Evolutionary conservation across 2,888 invertebrate species (phyloP).

Genomic region (Craniophora ligustri): DNA sequence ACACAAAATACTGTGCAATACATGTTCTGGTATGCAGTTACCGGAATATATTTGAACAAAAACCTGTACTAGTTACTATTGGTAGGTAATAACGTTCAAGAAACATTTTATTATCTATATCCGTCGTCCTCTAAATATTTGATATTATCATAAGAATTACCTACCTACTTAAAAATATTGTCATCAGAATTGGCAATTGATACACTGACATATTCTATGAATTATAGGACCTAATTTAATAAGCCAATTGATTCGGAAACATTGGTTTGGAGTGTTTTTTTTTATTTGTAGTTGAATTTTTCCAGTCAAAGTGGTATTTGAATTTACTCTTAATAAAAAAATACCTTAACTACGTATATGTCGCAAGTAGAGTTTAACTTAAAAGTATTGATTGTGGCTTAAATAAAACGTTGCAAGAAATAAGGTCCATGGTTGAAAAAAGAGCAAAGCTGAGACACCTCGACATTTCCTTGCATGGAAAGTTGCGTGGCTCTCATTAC

Average conservation of each 20-base stretch:
- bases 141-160: too few species aligned
- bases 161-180: too few species aligned
- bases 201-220: too few species aligned
- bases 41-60: conserved; percentile 31
- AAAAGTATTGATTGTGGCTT: too few species aligned
- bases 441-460: conserved; percentile 27
- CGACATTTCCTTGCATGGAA: conserved; percentile 69
- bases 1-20: conserved; percentile 55
- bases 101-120: conserved; percentile 27
- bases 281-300: too few species aligned
- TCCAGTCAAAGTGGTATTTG: too few species aligned
- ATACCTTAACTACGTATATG: too few species aligned
- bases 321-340: too few species aligned
- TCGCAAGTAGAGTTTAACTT: not conserved
- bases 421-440: conserved; percentile 34
- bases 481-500: conserved; percentile 72
- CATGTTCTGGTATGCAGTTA: conserved; percentile 38
- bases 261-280: too few species aligned
- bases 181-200: too few species aligned
- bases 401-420: not conserved
- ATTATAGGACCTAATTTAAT: too few species aligned
- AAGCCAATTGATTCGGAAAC: too few species aligned
- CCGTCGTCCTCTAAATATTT: conserved; percentile 11
- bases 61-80: conserved; percentile 7
- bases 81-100: conserved; percentile 20